Conservation (phyloP, 2,113 vertebrate genomes). For the Aegypius monachus region DNA sequence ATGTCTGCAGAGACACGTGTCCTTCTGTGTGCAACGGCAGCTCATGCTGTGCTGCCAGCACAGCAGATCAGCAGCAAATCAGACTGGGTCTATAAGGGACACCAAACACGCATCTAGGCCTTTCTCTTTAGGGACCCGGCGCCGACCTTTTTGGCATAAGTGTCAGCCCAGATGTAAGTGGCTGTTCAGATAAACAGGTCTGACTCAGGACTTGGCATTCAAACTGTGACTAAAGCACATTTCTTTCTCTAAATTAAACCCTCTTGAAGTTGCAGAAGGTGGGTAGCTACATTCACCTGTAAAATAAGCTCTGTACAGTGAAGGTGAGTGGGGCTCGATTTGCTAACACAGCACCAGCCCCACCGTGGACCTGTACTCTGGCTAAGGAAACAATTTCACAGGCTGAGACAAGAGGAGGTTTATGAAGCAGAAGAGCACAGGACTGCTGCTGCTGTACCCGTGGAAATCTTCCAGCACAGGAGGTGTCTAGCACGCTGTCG, state of each 20-base stretch:
- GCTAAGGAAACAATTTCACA: neutral
- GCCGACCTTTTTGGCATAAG: fast-evolving
- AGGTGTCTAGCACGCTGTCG: neutral
- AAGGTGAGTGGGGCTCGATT: neutral
- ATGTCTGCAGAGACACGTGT: neutral
- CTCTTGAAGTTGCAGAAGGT: neutral
- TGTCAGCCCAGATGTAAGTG: neutral
- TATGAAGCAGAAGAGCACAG: conserved; percentile 4
- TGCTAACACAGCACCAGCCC: neutral
- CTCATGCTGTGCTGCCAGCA: fast-evolving
- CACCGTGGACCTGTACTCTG: neutral
- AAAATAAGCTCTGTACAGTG: neutral
- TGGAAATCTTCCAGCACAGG: neutral
- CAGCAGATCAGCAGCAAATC: neutral
- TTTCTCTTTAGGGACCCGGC: neutral
- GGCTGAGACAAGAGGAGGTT: neutral
- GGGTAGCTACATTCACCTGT: neutral
- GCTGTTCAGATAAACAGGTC: neutral
- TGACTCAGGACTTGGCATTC: neutral
- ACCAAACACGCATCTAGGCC: neutral
- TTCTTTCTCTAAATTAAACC: neutral
- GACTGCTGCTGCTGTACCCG: neutral
- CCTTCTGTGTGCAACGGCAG: neutral
- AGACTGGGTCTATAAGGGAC: neutral
- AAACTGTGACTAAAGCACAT: neutral